Evolutionary conservation across 23 tunicate species (phyloP), one percentile per base, ranked within the genome.

Genomic region (Styela clava): DNA sequence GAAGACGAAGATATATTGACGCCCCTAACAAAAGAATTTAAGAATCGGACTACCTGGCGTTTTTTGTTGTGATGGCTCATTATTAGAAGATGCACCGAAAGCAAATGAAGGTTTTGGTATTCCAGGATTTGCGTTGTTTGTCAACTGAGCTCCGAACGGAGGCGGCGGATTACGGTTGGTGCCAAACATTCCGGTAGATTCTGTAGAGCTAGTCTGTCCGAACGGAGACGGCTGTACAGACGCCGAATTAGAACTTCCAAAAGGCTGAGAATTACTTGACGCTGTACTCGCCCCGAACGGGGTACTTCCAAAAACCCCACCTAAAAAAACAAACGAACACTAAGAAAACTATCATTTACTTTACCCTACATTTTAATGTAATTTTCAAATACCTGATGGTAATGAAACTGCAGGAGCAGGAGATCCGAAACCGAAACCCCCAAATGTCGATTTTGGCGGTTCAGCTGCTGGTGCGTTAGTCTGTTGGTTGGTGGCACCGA

Each of bases 91-190:
- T 44, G 7, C 9, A 44, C 56, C 56, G 0, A 67, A 67, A 18
- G 71, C 71, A 1, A 67, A 67, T 29, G 71, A 67, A 16, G 71
- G 71, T 22, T 67, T 67, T 24, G 71, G 71, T 29, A 67, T 27
- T 16, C 71, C 71, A 25, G 71, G 16, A 67, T 22, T 67, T 29
- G 71, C 22, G 12, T 24, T 22, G 71, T 29, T 67, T 27, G 1
- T 19, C 16, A 16, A 12, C 21, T 18, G n/a, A 67, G n/a, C 22
- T 22, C 71, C 71, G 24, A 67, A 67, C 24, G 31, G 9, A 44
- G 56, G 56, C 9, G 56, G 56, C n/a, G n/a, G n/a, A n/a, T n/a
- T n/a, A 12, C 12, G 7, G 7, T 7, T 5, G 12, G 56, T 5
- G 7, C 56, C 56, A 3, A 71, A 71, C 34, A 71, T 26, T 28